These are phyloP conservation scores for Phyllotreta striolata DNA, from an alignment of 2,888 invertebrate species.

Conservation along the genomic window DNA sequence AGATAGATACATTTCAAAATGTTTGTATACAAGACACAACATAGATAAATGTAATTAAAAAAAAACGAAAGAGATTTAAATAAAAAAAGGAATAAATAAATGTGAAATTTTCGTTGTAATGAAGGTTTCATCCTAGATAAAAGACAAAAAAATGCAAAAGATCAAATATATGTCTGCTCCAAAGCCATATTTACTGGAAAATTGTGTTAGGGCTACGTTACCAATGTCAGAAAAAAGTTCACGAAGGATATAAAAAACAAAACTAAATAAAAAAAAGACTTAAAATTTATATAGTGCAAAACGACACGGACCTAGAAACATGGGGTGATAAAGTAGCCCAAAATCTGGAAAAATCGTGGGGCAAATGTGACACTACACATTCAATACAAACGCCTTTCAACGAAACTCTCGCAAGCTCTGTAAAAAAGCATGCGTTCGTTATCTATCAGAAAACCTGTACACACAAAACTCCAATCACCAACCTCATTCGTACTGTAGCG, in stretches of 20 bases:
- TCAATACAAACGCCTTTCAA: constrained; percentile 41
- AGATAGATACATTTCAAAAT: constrained; percentile 48
- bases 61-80: constrained; percentile 20
- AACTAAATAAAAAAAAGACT: constrained; percentile 11
- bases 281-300: constrained; percentile 8
- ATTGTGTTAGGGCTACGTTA: constrained; percentile 49
- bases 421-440: constrained; percentile 43
- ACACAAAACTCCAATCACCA: constrained; percentile 39
- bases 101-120: constrained; percentile 46
- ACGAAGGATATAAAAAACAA: constrained; percentile 15
- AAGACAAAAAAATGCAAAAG: constrained; percentile 56
- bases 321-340: constrained; percentile 51
- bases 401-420: constrained; percentile 40
- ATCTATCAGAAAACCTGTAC: constrained; percentile 41
- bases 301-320: constrained; percentile 36
- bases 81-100: constrained; percentile 26
- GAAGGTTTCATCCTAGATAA: constrained; percentile 56
- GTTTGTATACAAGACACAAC: constrained; percentile 46
- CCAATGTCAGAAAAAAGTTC: constrained; percentile 22
- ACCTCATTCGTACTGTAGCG: constrained; percentile 53
- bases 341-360: constrained; percentile 52
- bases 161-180: constrained; percentile 54
- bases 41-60: constrained; percentile 43
- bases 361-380: constrained; percentile 59
- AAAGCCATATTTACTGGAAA: constrained; percentile 50